These are phyloP conservation scores for Schizaphis graminum DNA, from an alignment of 2,888 invertebrate species.

Conservation along the genomic window DNA sequence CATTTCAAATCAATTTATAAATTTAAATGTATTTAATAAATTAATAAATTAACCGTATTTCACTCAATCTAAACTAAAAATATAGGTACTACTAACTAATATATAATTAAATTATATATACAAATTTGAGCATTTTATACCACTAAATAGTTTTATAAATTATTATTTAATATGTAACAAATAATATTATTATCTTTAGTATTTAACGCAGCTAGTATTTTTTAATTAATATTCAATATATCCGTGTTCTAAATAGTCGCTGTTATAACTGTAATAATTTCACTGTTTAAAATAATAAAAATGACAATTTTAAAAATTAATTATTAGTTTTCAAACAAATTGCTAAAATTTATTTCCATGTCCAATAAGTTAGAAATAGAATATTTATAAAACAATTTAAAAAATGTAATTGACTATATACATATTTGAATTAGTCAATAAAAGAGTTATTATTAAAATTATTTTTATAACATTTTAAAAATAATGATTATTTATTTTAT, in stretches of 20 bases:
- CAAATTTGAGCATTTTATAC: background rate
- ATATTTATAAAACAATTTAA: background rate
- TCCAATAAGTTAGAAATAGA: background rate
- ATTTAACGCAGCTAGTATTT: background rate
- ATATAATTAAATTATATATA: constrained; percentile 45
- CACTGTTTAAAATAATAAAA: background rate
- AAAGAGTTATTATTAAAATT: background rate
- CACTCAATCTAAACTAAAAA: constrained; percentile 31
- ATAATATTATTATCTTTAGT: background rate
- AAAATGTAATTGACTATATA: background rate
- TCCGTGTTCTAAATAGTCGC: background rate
- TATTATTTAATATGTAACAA: background rate
- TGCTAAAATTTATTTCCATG: background rate
- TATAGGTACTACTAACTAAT: constrained; percentile 44
- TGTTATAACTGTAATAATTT: background rate
- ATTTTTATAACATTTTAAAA: background rate
- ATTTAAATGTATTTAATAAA: background rate
- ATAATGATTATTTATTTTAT: constrained; percentile 24
- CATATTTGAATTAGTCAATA: background rate
- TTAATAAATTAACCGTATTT: background rate
- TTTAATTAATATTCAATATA: constrained; percentile 4
- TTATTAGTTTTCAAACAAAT: background rate
- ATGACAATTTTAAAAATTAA: background rate
- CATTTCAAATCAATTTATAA: background rate
- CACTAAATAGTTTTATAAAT: background rate